phyloP scores from a whole-genome alignment of 2,113 vertebrate genomes.

The Neopipo cinnamomea region DNA sequence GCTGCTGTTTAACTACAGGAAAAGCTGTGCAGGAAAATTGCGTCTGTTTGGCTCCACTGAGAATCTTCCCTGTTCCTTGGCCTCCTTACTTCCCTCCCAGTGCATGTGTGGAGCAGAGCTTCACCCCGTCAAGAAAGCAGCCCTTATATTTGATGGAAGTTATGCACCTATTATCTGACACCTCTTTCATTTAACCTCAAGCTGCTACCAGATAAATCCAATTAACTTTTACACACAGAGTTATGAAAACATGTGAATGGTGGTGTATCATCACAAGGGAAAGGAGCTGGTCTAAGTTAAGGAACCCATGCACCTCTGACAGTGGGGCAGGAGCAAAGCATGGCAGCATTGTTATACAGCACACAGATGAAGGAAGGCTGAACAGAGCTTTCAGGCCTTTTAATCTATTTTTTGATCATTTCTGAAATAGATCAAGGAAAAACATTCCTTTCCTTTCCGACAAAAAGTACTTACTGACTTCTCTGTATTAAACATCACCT shows the following conservation, averaged over 20 bases:
- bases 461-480: neutral
- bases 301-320: neutral
- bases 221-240: neutral
- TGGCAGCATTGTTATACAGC: neutral
- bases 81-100: neutral
- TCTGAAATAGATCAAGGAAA: slow-evolving; percentile 43
- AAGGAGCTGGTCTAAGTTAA: neutral
- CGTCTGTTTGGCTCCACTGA: neutral
- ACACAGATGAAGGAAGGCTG: neutral
- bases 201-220: neutral
- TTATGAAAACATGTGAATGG: neutral
- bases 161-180: neutral
- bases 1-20: neutral
- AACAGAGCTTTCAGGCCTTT: neutral
- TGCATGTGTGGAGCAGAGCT: neutral
- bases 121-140: neutral
- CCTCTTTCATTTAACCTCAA: neutral
- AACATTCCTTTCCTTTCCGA: neutral
- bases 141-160: neutral
- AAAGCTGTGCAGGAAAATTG: neutral
- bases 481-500: neutral
- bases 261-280: neutral
- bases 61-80: neutral
- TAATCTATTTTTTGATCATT: slow-evolving; percentile 32
- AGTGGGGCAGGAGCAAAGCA: neutral